These are phyloP conservation scores for Hirundo rustica DNA, from an alignment of 2,797 vertebrate species.

Conservation along the genomic window DNA sequence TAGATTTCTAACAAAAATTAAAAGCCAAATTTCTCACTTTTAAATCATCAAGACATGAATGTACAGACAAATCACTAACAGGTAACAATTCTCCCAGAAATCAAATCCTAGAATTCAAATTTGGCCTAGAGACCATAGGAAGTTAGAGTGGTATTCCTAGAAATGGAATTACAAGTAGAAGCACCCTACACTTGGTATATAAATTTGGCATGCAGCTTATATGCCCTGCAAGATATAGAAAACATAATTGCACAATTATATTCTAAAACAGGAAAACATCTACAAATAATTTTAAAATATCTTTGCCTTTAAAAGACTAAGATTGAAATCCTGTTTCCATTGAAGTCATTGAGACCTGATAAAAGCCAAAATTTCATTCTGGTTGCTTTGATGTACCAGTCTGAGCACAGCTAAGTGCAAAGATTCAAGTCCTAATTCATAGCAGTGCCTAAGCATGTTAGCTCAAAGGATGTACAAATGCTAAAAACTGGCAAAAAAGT, in stretches of 20 bases:
- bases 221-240: not conserved
- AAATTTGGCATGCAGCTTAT: not conserved
- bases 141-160: not conserved
- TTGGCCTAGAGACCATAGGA: not conserved
- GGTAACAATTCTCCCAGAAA: not conserved
- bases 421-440: not conserved
- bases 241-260: not conserved
- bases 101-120: slow-evolving; percentile 1
- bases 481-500: not conserved
- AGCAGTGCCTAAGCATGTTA: not conserved
- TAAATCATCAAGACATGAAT: not conserved
- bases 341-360: not conserved
- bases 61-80: not conserved
- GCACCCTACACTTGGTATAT: not conserved
- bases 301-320: not conserved
- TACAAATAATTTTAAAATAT: not conserved
- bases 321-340: not conserved
- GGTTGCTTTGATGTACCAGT: not conserved
- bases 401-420: not conserved
- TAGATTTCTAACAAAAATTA: not conserved
- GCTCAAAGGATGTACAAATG: not conserved
- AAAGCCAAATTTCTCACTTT: not conserved
- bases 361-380: not conserved
- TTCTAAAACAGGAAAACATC: not conserved
- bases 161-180: not conserved